phyloP scores from a whole-genome alignment of 2,113 vertebrate species.

The Plecotus auritus region DNA sequence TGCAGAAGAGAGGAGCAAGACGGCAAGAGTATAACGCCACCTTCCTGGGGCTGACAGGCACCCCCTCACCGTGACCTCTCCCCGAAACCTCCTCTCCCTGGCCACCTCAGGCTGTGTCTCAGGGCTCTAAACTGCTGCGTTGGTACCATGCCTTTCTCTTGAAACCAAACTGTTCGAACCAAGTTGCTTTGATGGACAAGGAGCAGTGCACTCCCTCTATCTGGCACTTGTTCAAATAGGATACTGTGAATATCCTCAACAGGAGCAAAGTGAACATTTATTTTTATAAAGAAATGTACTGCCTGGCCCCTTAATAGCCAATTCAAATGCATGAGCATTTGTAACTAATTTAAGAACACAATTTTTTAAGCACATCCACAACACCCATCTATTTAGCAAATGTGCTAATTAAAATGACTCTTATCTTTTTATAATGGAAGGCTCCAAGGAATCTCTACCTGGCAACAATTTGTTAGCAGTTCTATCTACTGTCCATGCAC shows the following conservation, averaged over 20 bases:
- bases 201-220: neutral
- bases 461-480: neutral
- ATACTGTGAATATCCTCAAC: neutral
- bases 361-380: neutral
- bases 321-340: neutral
- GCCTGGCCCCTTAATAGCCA: neutral
- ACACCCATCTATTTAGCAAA: neutral
- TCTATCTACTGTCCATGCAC: neutral
- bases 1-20: neutral
- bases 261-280: neutral
- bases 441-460: neutral
- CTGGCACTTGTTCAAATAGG: neutral
- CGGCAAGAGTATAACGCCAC: neutral
- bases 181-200: neutral
- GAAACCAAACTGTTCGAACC: neutral
- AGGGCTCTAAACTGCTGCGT: neutral
- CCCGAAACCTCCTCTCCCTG: neutral
- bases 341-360: neutral
- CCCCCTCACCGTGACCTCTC: neutral
- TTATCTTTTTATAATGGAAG: neutral
- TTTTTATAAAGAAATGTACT: conserved; percentile 14
- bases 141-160: neutral
- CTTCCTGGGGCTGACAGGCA: neutral
- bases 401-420: neutral
- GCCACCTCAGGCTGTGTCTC: neutral